A percentile compares a stretch with the other conserved stretches of the same genome.
phyloP scores from a whole-genome alignment of 2,888 invertebrate species.

The Onthophagus sagittarius region DNA sequence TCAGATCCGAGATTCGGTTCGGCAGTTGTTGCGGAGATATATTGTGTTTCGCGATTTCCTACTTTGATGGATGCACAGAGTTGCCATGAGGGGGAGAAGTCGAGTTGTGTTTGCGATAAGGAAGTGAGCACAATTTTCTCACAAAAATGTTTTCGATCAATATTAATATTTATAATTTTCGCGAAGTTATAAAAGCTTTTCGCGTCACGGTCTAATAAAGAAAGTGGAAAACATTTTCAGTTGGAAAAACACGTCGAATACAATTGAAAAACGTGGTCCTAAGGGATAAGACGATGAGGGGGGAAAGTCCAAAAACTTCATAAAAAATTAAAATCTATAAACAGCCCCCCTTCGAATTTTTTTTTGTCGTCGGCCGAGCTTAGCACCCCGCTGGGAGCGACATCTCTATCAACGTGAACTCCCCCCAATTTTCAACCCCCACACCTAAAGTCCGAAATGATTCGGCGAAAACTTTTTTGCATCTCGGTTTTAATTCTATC shows the following conservation, averaged over 20 bases:
- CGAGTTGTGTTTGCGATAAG: background rate
- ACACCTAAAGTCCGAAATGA: slow-evolving; percentile 3
- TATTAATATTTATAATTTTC: background rate
- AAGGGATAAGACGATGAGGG: background rate
- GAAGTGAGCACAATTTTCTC: background rate
- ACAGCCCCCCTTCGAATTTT: background rate
- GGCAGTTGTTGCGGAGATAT: background rate
- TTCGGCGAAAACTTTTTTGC: background rate
- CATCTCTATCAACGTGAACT: slow-evolving; percentile 1
- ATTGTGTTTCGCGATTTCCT: background rate
- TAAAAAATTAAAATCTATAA: slow-evolving; percentile 14
- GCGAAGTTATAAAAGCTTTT: background rate
- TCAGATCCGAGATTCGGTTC: slow-evolving; percentile 1
- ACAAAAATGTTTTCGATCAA: too few species aligned
- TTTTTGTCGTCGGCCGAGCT: background rate
- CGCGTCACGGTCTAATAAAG: background rate
- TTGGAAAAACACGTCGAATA: slow-evolving; percentile 7
- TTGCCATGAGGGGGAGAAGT: background rate
- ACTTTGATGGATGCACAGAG: background rate
- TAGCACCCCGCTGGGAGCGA: background rate
- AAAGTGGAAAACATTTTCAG: background rate
- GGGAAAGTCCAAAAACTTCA: background rate
- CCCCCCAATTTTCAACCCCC: background rate
- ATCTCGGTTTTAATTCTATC: background rate
- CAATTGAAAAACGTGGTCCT: background rate